These are phyloP conservation scores for Graphium colonna DNA, from an alignment of 2,888 invertebrate genomes.

Conservation along the genomic window DNA sequence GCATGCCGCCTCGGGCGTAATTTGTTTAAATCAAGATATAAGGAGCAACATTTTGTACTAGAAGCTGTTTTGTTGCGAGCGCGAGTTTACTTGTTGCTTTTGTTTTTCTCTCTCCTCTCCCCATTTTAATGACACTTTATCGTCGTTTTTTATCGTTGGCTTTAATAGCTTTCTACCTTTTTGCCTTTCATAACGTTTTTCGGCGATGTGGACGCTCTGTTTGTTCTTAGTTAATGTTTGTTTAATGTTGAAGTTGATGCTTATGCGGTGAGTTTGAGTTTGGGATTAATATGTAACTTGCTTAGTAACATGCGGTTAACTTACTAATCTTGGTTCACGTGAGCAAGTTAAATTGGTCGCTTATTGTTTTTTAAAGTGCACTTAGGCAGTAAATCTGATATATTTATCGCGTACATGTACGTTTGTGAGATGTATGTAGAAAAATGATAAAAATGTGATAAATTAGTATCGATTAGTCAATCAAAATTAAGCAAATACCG, in stretches of 20 bases:
- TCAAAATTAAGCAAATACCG: not conserved
- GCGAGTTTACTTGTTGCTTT: conserved; percentile 23
- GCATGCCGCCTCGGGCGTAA: conserved; percentile 43
- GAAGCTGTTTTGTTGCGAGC: too few relatives aligned
- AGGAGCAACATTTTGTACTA: too few relatives aligned
- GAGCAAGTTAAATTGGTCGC: not conserved
- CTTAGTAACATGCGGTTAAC: not conserved
- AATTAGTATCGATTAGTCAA: too few relatives aligned
- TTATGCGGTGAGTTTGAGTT: not conserved
- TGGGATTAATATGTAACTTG: not conserved
- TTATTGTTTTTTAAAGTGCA: too few relatives aligned
- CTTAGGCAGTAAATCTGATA: too few relatives aligned
- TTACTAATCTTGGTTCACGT: not conserved
- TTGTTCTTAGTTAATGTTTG: not conserved
- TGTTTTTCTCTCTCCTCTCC: conserved; percentile 5
- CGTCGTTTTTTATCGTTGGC: conserved; percentile 22
- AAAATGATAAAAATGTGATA: too few relatives aligned
- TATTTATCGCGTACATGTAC: too few relatives aligned
- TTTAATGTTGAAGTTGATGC: conserved; percentile 6
- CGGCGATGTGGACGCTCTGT: not conserved
- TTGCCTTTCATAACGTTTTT: conserved; percentile 6
- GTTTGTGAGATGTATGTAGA: too few relatives aligned
- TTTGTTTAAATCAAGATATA: conserved; percentile 55
- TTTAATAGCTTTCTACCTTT: conserved; percentile 7
- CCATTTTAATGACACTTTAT: conserved; percentile 15